Percentiles rank a stretch among this genome's conserved stretches.
These are phyloP conservation scores for Pediacus dermestoides DNA, from an alignment of 2,888 invertebrate species.

Conservation along the genomic window DNA sequence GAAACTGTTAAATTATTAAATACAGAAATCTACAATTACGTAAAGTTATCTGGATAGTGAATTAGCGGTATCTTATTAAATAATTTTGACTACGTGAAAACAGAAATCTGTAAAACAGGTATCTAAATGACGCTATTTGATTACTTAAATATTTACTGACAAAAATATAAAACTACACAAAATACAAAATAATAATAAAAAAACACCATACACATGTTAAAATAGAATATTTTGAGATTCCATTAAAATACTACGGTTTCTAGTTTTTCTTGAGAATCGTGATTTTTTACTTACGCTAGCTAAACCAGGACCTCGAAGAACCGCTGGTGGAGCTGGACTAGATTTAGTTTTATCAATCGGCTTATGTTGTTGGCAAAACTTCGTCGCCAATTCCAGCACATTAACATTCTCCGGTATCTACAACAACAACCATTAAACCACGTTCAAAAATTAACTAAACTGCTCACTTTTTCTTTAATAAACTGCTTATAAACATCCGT, in stretches of 20 bases:
- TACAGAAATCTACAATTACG: too few relatives aligned
- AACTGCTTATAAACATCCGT: constrained; percentile 69
- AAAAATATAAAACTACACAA: too few relatives aligned
- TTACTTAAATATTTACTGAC: too few relatives aligned
- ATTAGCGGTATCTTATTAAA: too few relatives aligned
- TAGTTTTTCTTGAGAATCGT: constrained; percentile 1
- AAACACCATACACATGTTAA: background rate
- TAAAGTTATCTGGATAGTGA: too few relatives aligned
- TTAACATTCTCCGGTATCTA: constrained; percentile 59
- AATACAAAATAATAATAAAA: constrained; percentile 2
- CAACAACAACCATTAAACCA: constrained; percentile 15
- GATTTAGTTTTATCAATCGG: constrained; percentile 39
- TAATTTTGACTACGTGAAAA: too few relatives aligned
- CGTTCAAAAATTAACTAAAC: constrained; percentile 8
- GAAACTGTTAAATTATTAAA: too few relatives aligned
- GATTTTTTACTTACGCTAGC: constrained; percentile 25
- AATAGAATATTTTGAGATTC: background rate
- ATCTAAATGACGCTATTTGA: too few relatives aligned
- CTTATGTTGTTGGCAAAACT: constrained; percentile 65
- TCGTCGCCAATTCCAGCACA: constrained; percentile 64
- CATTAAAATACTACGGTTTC: too few relatives aligned
- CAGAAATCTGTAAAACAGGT: too few relatives aligned
- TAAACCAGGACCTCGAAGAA: constrained; percentile 29
- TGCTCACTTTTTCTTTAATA: constrained; percentile 54
- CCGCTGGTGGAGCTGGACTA: constrained; percentile 19